Base-by-base conservation (phyloP, 2,888 invertebrate genomes). In the Hirudinaria manillensis region DNA sequence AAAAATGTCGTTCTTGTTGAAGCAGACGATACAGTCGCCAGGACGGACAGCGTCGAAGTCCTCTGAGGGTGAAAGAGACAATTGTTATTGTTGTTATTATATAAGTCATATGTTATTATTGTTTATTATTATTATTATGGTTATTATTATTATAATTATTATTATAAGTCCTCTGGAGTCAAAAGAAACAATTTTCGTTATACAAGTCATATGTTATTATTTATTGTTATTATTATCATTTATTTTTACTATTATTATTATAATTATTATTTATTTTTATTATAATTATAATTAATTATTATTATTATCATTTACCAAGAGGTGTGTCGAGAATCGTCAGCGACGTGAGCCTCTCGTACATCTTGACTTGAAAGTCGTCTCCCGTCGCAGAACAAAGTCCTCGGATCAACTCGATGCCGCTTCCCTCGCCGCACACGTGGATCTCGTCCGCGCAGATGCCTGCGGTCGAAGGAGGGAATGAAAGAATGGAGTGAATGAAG, bases 21-120 rank as follows among this genome's bases (percentile, higher is more conserved):
- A 99, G 86, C 98, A 99, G 53, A 99, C 99, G 83, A 99, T 93
- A 86, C 98, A 99, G 87, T 99, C 99, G n/a, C 99, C 99, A 0
- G 93, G 90, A 82, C 88, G 87, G 10, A 98, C 89, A 82, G 93
- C 91, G 76, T 91, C 90, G 74, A 98, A 87, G 0, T 89, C 89
- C 4, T 89, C 89, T 76, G 94, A 16, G 36, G 6, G 24, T 29
- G 3, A 34, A 67, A 6, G 24, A 67, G 24, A 21, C 4, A 67
- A 24, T 38, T 38, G 3, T 6, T 6, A 38, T 38, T 38, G 10
- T 10, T 38, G 38, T 38, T 38, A 10, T 38, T 38, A 6, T 38
- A 6, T 38, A 6, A 38, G 10, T 38, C 3, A 38, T 6, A 38
- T 38, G 3, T 38, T 38, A 6, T 38, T 38, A 38, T 6, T 6